Evolutionary conservation across 1,140 invertebrate species (phyloP).

Genomic region (Trichomalopsis sarcophagae): DNA sequence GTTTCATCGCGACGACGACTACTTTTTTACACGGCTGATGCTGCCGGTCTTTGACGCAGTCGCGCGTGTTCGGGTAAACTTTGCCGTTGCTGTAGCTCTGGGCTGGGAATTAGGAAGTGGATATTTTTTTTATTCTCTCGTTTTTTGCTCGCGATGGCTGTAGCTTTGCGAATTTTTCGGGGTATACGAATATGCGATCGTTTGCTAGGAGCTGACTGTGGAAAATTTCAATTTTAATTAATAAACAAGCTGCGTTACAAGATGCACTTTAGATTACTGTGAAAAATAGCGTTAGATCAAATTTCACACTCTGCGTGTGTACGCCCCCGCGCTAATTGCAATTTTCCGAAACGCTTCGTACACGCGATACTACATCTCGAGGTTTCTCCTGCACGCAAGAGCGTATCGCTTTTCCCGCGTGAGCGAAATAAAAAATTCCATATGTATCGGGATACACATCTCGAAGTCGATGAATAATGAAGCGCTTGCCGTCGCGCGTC

Average conservation of each 20-base stretch:
- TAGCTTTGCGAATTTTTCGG: too few relatives aligned
- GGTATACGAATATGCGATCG: background rate
- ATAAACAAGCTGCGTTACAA: too few relatives aligned
- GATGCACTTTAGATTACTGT: too few relatives aligned
- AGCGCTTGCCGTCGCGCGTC: background rate
- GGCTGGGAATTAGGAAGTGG: constrained; percentile 16
- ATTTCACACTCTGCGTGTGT: too few relatives aligned
- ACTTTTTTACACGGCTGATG: background rate
- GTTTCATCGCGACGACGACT: background rate
- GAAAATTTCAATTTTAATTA: too few relatives aligned
- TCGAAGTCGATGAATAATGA: constrained; percentile 26
- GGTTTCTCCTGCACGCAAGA: too few relatives aligned
- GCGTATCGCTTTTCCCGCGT: background rate
- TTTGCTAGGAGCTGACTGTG: background rate
- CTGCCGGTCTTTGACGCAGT: background rate
- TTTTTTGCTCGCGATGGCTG: too few relatives aligned
- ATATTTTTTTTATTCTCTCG: background rate
- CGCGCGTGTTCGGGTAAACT: background rate
- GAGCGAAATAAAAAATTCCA: background rate
- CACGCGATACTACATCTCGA: too few relatives aligned
- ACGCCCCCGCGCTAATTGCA: too few relatives aligned
- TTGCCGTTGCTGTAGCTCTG: background rate
- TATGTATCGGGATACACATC: background rate
- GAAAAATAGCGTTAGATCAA: too few relatives aligned
- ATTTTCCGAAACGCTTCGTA: too few relatives aligned